phyloP scores from a whole-genome alignment of 2,113 vertebrate species.

The Prinia subflava region DNA sequence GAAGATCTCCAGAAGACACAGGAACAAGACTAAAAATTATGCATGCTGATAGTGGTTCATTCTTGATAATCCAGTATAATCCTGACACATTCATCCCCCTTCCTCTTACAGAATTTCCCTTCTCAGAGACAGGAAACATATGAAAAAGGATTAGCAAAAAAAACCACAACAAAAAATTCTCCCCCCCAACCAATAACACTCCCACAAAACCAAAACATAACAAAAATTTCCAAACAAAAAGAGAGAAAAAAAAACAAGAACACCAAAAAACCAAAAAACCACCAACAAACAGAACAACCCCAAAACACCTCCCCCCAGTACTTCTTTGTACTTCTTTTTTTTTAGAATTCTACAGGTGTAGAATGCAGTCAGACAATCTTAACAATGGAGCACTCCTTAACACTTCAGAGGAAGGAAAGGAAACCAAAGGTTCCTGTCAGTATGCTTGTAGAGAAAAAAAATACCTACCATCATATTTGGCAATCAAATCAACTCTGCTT shows the following conservation, averaged over 20 bases:
- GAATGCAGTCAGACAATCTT: not conserved
- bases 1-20: not conserved
- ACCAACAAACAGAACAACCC: too few species aligned
- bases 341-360: not conserved
- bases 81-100: not conserved
- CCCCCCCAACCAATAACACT: not conserved
- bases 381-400: not conserved
- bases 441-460: not conserved
- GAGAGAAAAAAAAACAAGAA: not conserved
- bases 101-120: not conserved
- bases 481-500: not conserved
- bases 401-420: not conserved
- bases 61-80: not conserved
- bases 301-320: rapidly evolving
- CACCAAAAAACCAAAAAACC: too few species aligned
- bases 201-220: too few species aligned
- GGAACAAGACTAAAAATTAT: not conserved
- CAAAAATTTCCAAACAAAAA: not conserved
- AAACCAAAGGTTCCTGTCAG: not conserved
- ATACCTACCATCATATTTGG: not conserved
- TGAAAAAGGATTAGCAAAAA: not conserved
- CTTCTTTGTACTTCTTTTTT: too few species aligned
- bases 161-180: not conserved
- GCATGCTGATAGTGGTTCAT: not conserved
- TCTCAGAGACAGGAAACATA: not conserved